Percentiles rank a stretch among this genome's conserved stretches.
These are phyloP conservation scores for Drosophila neutralis DNA, from an alignment of 2,888 invertebrate genomes.

Conservation along the genomic window DNA sequence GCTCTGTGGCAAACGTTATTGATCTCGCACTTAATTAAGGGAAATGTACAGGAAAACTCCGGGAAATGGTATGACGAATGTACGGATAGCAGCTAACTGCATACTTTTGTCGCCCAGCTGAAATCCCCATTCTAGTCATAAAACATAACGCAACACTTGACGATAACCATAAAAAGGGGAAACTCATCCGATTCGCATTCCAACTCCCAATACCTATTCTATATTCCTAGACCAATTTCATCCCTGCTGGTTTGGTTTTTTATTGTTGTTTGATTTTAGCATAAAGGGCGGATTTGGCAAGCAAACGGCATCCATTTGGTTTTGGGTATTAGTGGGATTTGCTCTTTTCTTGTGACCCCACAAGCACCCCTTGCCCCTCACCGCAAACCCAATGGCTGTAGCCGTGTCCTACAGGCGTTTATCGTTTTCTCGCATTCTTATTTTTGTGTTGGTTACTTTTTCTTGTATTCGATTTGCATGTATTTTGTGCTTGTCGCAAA, in stretches of 20 bases:
- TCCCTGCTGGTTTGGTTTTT: slow-evolving; percentile 61
- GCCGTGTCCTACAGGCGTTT: slow-evolving; percentile 63
- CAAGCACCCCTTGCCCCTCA: neutral
- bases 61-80: slow-evolving; percentile 3
- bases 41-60: slow-evolving; percentile 34
- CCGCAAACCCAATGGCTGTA: slow-evolving; percentile 16
- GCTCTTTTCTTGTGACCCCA: slow-evolving; percentile 27
- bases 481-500: slow-evolving; percentile 57
- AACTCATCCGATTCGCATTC: slow-evolving; percentile 28
- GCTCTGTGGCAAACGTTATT: slow-evolving; percentile 33
- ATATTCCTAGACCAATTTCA: slow-evolving; percentile 48
- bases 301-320: slow-evolving; percentile 75
- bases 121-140: slow-evolving; percentile 37
- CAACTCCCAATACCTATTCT: neutral
- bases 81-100: neutral
- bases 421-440: slow-evolving; percentile 61
- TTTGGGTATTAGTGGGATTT: slow-evolving; percentile 73
- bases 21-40: slow-evolving; percentile 53
- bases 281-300: slow-evolving; percentile 73
- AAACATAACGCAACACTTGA: slow-evolving; percentile 66
- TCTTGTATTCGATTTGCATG: slow-evolving; percentile 70
- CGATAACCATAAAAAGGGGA: slow-evolving; percentile 64
- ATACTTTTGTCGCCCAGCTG: slow-evolving; percentile 2
- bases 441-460: slow-evolving; percentile 27
- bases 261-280: slow-evolving; percentile 78